Percentiles rank a stretch among this genome's conserved stretches.
Evolutionary conservation across 2,113 vertebrate species (phyloP).

Genomic region (cat (Felis catus)): F.catus_Fca126_mat1.0 CM031411.1:17080501-17081000

Average conservation of each 20-base stretch:
- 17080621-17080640: not conserved
- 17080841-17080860: not conserved
- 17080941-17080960: accelerated
- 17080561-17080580: not conserved
- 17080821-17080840: conserved; percentile 22
- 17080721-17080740: not conserved
- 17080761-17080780: not conserved
- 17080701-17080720: not conserved
- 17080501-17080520: conserved; percentile 28
- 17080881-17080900: not conserved
- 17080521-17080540: not conserved
- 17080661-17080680: not conserved
- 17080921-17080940: not conserved
- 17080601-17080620: not conserved
- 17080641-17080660: conserved; percentile 8
- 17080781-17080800: conserved; percentile 18
- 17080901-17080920: not conserved
- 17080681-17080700: not conserved
- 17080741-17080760: no score
- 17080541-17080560: not conserved
- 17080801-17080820: conserved; percentile 24
- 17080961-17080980: not conserved
- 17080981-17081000: not conserved
- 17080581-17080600: not conserved
- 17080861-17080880: not conserved